phyloP scores from a whole-genome alignment of 2,797 vertebrate genomes.

The Mormyrops attenuatus region DNA sequence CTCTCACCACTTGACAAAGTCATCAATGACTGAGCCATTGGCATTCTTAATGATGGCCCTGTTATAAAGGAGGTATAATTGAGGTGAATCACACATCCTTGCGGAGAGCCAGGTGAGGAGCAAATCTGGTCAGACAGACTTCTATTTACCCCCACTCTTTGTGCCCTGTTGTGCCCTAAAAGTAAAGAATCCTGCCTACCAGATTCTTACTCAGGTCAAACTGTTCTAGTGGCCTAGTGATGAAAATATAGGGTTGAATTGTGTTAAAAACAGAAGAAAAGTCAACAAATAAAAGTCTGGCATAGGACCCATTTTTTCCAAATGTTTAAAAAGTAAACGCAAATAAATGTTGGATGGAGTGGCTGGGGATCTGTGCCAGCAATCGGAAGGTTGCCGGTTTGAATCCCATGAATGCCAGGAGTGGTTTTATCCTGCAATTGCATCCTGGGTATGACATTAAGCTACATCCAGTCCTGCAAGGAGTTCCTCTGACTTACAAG shows the following conservation, averaged over 20 bases:
- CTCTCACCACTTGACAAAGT: background rate
- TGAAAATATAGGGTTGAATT: background rate
- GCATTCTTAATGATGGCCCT: background rate
- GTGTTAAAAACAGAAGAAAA: background rate
- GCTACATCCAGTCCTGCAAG: too few relatives aligned
- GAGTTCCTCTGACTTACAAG: too few relatives aligned
- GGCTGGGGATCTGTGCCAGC: too few relatives aligned
- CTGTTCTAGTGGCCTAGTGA: background rate
- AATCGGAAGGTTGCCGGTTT: too few relatives aligned
- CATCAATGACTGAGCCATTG: background rate
- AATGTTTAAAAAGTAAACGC: background rate
- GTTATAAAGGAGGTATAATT: background rate
- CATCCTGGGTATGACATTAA: too few relatives aligned
- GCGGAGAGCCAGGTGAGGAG: background rate
- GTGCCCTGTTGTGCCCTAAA: background rate
- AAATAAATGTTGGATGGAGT: too few relatives aligned
- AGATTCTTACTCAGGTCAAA: background rate
- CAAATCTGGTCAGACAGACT: background rate
- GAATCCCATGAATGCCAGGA: too few relatives aligned
- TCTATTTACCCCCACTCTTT: background rate
- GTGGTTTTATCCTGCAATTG: too few relatives aligned
- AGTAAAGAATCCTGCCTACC: background rate
- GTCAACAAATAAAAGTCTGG: background rate
- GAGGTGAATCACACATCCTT: background rate
- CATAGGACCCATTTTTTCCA: background rate